Evolutionary conservation across 1,140 invertebrate genomes (phyloP).

Genomic region (Anastatus disparis): DNA sequence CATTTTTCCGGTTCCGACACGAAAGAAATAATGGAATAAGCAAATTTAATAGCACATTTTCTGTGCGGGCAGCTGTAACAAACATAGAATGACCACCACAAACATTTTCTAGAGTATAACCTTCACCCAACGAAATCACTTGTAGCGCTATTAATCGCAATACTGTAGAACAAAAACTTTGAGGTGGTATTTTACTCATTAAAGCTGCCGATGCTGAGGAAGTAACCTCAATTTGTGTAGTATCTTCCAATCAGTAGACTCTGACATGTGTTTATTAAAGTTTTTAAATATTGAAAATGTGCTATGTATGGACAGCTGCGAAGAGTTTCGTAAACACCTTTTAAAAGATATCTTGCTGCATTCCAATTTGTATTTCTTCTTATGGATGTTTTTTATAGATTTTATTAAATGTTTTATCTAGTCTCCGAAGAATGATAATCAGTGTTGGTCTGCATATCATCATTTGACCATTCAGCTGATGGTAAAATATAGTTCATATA

Average conservation of each 20-base stretch:
- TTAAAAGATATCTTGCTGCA: conserved; percentile 90
- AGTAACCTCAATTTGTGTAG: conserved; percentile 70
- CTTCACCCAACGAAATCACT: conserved; percentile 82
- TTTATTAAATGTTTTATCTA: conserved; percentile 98
- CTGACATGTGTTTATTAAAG: conserved; percentile 85
- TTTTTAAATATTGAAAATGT: conserved; percentile 95
- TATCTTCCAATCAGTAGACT: conserved; percentile 84
- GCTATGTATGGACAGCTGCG: conserved; percentile 94
- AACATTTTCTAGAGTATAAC: conserved; percentile 92
- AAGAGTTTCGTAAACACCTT: conserved; percentile 95
- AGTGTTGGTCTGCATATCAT: conserved; percentile 91
- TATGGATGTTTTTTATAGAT: conserved; percentile 94
- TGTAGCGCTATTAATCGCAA: conserved; percentile 93
- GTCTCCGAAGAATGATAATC: conserved; percentile 88
- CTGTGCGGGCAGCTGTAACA: conserved; percentile 89
- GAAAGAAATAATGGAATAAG: conserved; percentile 94
- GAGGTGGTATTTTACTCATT: conserved; percentile 88
- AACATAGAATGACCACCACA: conserved; percentile 90
- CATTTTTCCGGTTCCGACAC: conserved; percentile 91
- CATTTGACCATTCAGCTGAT: conserved; percentile 96
- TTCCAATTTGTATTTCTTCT: conserved; percentile 94
- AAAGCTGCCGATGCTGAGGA: conserved; percentile 82
- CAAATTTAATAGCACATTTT: conserved; percentile 95
- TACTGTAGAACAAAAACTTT: conserved; percentile 95
- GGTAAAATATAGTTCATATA: conserved; percentile 97